Base-by-base conservation (phyloP, 2,888 invertebrate genomes). In the Actias luna region DNA sequence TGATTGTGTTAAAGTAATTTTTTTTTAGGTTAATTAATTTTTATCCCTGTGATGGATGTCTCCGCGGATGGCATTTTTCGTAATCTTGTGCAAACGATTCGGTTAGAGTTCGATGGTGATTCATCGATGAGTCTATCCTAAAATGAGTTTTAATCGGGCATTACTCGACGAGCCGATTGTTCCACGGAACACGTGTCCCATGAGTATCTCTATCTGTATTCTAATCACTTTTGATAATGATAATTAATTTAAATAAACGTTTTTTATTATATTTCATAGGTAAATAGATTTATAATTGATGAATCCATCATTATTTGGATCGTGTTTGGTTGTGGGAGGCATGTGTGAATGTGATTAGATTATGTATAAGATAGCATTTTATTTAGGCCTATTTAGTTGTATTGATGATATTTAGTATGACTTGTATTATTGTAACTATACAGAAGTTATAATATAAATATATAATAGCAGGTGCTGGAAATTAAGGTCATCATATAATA, bases 101-200 rank as follows among this genome's bases (percentile, higher is more conserved):
- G 86, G 83, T 83, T 81, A 84, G 86, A 83, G 74, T 76, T 80
- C 78, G 72, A 67, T 71, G 84, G 82, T 92, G 92, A 92, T 79
- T 92, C 92, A 92, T 84, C 92, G 92, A 89, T 91, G 92, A 92
- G 91, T 92, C 89, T 92, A 90, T 89, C 85, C 83, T 82, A 83
- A 87, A 82, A 77, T 81, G 77, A 88, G 77, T 88, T 91, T 89
- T 91, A 89, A 91, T 89, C 88, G 90, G 77, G 70, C 83, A 75
- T 78, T 55, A 78, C 78, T 81, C 82, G 79, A 77, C 74, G 71
- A 74, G 69, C 71, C 72, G 67, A 70, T 66, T 64, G 69, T 71
- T 64, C 64, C 80, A 80, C 79, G 77, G 68, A 66, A 67, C 63
- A 66, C 63, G 52, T 61, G 62, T 63, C 65, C 65, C 64, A 61